Base-by-base conservation (phyloP, 2,888 invertebrate genomes). In the Dysmachus trigonus region DNA sequence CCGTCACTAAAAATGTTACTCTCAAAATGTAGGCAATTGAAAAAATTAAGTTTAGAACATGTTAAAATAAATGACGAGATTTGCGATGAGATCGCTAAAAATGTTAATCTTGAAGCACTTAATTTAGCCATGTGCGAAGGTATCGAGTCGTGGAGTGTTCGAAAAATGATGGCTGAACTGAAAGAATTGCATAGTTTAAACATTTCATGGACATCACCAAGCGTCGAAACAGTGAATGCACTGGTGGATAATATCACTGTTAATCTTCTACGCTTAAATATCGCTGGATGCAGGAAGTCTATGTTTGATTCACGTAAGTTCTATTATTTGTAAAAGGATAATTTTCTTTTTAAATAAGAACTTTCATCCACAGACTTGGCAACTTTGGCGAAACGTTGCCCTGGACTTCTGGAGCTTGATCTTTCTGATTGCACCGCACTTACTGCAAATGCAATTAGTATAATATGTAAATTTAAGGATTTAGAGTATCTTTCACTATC, bases 31-130 rank as follows among this genome's bases (percentile, higher is more conserved):
- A 93, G 93, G 5, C 93, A 93, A 13, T 93, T 98, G 41, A 95
- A 94, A 90, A 98, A 98, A 90, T 92, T 98, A 3, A 98, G 98
- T 89, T 91, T 98, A 85, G 98, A 98, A 91, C 95, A 95, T 89
- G 94, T 96, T 27, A 91, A 91, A 8, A 87, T 98, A 0, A 94
- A 94, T 88, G 94, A 94, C 87, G 92, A 92, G 0, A 94, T 96
- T 30, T 95, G 97, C 89, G 91, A 93, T 87, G 93, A 95, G 81
- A 95, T 98, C 87, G 94, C 95, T 88, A 90, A 94, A 90, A 96
- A 95, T 90, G 91, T 90, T 76, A 92, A 95, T 73, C 91, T 98
- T 88, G 96, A 97, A 91, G 95, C 96, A 0, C 93, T 98, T 27
- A 98, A 98, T 93, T 92, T 98, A 90, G 94, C 97, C 0, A 97